Conservation (phyloP, 2,113 vertebrate genomes). For the Leucoraja erinaceus region DNA sequence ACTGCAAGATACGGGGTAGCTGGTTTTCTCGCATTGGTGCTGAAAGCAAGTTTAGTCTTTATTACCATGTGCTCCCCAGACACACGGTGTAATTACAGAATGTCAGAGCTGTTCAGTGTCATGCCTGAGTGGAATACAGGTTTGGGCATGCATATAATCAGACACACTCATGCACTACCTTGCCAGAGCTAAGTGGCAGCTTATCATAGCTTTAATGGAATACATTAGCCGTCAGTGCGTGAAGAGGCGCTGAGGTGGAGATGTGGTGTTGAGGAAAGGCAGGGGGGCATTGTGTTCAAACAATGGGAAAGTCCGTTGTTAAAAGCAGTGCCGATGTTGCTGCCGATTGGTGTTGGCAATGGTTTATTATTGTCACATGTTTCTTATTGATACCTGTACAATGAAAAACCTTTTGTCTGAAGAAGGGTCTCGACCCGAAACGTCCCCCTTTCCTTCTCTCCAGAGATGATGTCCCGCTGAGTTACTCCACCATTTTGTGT, state of each 20-base stretch:
- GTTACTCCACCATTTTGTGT: no score
- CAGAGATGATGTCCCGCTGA: no score
- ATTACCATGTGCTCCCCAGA: not conserved
- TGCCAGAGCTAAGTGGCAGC: not conserved
- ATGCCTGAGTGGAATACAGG: not conserved
- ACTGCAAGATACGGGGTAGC: not conserved
- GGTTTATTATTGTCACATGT: no score
- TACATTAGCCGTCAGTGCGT: not conserved
- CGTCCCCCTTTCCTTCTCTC: no score
- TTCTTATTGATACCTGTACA: no score
- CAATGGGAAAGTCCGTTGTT: no score
- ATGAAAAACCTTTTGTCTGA: no score
- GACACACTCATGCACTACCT: not conserved
- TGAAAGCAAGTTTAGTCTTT: not conserved
- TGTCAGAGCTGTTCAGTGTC: constrained; percentile 15
- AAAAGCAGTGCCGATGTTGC: not conserved
- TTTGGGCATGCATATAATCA: not conserved
- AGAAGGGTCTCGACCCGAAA: no score
- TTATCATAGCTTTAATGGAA: not conserved
- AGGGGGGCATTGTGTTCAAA: no score
- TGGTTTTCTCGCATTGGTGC: not conserved
- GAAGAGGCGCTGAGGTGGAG: no score
- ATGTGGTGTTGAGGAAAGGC: no score
- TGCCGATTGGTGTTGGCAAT: not conserved
- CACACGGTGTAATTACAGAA: constrained; percentile 15